Evolutionary conservation across 2,113 vertebrate genomes (phyloP).

Genomic region (Fregata magnificens): DNA sequence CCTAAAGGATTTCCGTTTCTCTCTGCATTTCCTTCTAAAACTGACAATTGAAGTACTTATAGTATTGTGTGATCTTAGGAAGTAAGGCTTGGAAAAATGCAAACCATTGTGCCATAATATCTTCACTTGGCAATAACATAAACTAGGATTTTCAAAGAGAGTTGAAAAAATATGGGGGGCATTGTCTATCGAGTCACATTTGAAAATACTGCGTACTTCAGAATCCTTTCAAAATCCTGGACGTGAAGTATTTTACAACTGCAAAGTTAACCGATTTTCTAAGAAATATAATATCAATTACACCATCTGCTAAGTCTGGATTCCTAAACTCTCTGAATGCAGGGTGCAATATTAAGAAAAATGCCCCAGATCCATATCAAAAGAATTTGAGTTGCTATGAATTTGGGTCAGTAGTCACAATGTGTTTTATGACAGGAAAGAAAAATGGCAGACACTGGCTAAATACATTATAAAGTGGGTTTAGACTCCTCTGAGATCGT

Average conservation of each 20-base stretch:
- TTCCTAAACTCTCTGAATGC: neutral
- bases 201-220: neutral
- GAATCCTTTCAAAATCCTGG: neutral
- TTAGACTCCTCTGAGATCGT: neutral
- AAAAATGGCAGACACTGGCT: neutral
- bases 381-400: neutral
- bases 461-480: neutral
- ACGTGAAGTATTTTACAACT: neutral
- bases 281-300: neutral
- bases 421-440: neutral
- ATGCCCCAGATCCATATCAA: neutral
- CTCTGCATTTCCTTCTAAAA: neutral
- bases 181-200: neutral
- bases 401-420: neutral
- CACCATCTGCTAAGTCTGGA: neutral
- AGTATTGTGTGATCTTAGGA: neutral
- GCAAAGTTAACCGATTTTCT: neutral
- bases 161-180: accelerated
- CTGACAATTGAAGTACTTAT: neutral
- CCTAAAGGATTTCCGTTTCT: neutral
- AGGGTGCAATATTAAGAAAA: neutral
- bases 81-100: neutral
- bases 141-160: neutral
- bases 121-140: neutral
- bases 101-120: neutral